Conservation (phyloP, 1,140 invertebrate species). For the Macrobrachium nipponense region DNA sequence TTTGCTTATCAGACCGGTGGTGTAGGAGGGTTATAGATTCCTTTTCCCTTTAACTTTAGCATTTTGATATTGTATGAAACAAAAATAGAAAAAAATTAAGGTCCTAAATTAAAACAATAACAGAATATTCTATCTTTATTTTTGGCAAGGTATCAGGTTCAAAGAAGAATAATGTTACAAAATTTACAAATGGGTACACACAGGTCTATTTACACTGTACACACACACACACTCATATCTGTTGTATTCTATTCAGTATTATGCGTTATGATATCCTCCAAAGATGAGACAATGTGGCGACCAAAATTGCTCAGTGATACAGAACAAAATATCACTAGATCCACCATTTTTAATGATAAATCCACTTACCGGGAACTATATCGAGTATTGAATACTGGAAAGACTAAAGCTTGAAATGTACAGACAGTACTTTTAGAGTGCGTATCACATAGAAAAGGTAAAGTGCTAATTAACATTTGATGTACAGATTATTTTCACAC, state of each 20-base stretch:
- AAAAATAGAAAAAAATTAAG: background rate
- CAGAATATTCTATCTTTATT: constrained; percentile 46
- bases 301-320: constrained; percentile 2
- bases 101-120: background rate
- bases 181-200: constrained; percentile 58
- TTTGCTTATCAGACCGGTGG: too few relatives aligned
- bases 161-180: constrained; percentile 55
- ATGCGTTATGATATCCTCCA: background rate
- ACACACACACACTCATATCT: constrained; percentile 16
- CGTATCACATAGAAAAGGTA: too few relatives aligned
- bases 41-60: too few relatives aligned
- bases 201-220: constrained; percentile 53
- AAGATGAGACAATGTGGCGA: constrained; percentile 1
- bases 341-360: too few relatives aligned
- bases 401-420: too few relatives aligned
- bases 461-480: background rate
- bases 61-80: background rate
- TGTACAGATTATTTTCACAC: background rate
- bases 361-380: too few relatives aligned
- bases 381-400: too few relatives aligned
- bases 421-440: too few relatives aligned
- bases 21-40: too few relatives aligned
- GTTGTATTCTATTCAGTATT: constrained; percentile 10
- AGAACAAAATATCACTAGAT: too few relatives aligned
- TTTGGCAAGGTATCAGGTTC: constrained; percentile 56